These are phyloP conservation scores for Tragelaphus imberbis DNA, from an alignment of 2,113 vertebrate genomes.

Conservation along the genomic window DNA sequence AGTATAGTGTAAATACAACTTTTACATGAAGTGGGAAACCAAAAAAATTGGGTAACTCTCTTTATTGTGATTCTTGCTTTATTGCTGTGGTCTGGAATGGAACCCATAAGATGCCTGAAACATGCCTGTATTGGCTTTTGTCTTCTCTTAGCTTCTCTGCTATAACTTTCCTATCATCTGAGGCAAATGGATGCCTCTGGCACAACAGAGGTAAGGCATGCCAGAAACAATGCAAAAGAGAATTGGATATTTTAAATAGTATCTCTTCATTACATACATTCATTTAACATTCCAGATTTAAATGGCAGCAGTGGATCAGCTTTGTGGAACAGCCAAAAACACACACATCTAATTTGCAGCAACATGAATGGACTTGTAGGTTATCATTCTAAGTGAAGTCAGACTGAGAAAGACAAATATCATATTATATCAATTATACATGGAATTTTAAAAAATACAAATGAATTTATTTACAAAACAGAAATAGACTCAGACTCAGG, in stretches of 20 bases:
- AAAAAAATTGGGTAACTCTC: background rate
- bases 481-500: background rate
- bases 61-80: background rate
- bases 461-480: background rate
- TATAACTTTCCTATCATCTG: background rate
- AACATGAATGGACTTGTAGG: background rate
- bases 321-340: background rate
- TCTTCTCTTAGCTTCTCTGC: background rate
- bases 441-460: background rate
- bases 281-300: background rate
- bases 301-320: background rate
- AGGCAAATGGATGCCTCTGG: background rate
- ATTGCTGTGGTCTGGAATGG: background rate
- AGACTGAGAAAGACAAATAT: background rate
- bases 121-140: background rate
- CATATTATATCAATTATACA: background rate
- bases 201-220: background rate
- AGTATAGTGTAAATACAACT: background rate
- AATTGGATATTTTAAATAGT: background rate
- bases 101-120: background rate
- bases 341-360: background rate
- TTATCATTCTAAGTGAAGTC: background rate
- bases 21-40: background rate
- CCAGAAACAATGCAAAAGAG: background rate
- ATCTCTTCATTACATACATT: background rate